Percentiles rank a stretch among this genome's conserved stretches.
Evolutionary conservation across 1,140 invertebrate genomes (phyloP).

Genomic region (Sitobion miscanthi): DNA sequence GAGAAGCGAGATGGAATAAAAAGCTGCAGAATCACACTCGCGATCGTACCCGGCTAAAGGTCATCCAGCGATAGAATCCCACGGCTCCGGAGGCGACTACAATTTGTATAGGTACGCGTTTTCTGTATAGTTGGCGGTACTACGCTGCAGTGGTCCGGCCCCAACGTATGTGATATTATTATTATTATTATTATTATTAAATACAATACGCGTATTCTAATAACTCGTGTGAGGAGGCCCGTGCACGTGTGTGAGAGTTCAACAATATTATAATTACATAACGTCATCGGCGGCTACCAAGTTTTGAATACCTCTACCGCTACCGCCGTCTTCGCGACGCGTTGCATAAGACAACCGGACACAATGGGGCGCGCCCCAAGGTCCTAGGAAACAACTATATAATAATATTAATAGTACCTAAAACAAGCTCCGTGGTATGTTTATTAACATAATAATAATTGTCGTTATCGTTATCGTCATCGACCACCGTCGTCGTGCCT

Average conservation of each 20-base stretch:
- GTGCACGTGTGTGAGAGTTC: not conserved
- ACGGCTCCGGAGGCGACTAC: not conserved
- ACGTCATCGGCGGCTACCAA: not conserved
- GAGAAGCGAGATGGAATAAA: not conserved
- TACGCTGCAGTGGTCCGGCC: not conserved
- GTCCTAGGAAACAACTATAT: constrained; percentile 42
- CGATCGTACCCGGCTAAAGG: not conserved
- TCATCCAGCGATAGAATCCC: not conserved
- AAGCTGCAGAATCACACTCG: constrained; percentile 27
- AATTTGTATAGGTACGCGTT: not conserved
- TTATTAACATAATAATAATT: constrained; percentile 7
- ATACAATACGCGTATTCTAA: not conserved
- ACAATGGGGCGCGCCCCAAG: constrained; percentile 32
- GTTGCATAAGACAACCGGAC: constrained; percentile 36
- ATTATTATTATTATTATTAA: not conserved
- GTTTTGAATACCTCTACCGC: constrained; percentile 6
- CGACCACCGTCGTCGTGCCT: not conserved
- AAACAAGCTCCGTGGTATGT: not conserved
- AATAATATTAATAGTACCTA: constrained; percentile 1
- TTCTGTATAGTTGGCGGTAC: not conserved
- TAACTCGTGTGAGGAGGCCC: not conserved
- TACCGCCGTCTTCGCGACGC: not conserved
- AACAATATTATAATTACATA: constrained; percentile 32
- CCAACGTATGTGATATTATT: not conserved
- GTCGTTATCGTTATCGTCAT: not conserved